Base-by-base conservation (phyloP, 2,888 invertebrate genomes). In the Phaonia tiefii region DNA sequence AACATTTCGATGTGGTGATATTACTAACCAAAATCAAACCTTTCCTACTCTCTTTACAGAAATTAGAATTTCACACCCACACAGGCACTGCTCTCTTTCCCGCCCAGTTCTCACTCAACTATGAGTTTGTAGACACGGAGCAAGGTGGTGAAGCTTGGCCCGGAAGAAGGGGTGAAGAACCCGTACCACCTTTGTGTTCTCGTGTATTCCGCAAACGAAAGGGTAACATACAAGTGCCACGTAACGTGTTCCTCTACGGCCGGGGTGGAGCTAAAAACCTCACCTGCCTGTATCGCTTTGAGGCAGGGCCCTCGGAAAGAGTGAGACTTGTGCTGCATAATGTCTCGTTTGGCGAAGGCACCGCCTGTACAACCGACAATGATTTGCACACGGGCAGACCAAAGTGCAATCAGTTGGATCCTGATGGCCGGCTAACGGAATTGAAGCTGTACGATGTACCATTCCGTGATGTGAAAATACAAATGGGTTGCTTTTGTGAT, bases 81-180 rank as follows among this genome's bases (percentile, higher is more conserved):
- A 93, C 93, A 66, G 95, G 96, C 42, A 96, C 96, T 1, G 96
- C 96, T 1, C 92, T 96, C 13, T 96, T 96, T 86, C 96, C 95
- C 3, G 93, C 95, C 1, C 92, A 93, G 8, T 95, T 95, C 88
- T 92, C 93, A 70, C 88, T 95, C 63, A 95, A 95, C 86, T 96
- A 96, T 89, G 96, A 96, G 90, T 96, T 96, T 88, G 93, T 96
- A 22, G 96, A 96, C 88, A 96, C 96, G 1, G 92, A 95, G 49
- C 92, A 96, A 80, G 95, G 94, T 37, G 96, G 96, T 13, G 93
- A 93, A 78, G 91, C 92, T 8, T 93, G 94, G 92, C 91, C 92
- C 0, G 91, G 91, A 0, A 88, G 90, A 26, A 90, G 91, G 7
- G 91, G 90, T 49, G 91, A 91, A 49, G 89, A 89, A 77, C 92